Percentiles rank a stretch among this genome's conserved stretches.
phyloP scores from a whole-genome alignment of 1,140 invertebrate species.

The Drosophila yakuba region DNA sequence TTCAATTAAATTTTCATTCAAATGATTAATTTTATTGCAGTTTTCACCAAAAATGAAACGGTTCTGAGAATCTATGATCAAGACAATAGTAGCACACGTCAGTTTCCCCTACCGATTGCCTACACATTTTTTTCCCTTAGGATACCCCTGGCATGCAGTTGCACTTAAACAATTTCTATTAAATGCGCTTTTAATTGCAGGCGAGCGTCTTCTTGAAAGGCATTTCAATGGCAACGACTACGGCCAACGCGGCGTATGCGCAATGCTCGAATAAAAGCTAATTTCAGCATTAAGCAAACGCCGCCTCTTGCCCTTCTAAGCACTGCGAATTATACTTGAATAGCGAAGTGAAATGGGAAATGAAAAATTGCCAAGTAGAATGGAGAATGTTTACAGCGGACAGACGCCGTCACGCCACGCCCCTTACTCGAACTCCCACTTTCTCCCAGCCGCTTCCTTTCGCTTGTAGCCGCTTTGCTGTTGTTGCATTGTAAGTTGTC shows the following conservation, averaged over 20 bases:
- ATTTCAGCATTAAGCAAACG: slow-evolving; percentile 49
- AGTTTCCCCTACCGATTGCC: neutral
- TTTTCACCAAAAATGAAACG: too few relatives aligned
- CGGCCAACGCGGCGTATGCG: slow-evolving; percentile 46
- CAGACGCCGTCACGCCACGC: slow-evolving; percentile 7
- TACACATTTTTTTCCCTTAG: slow-evolving; percentile 20
- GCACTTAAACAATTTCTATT: slow-evolving; percentile 65
- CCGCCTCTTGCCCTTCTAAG: slow-evolving; percentile 22
- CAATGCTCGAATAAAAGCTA: slow-evolving; percentile 36
- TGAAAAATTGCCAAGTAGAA: slow-evolving; percentile 66
- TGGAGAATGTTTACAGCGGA: slow-evolving; percentile 35
- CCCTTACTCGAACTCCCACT: slow-evolving; percentile 30
- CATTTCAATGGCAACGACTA: slow-evolving; percentile 44
- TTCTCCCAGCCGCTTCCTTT: neutral
- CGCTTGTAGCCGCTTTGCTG: slow-evolving; percentile 21
- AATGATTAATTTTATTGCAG: too few relatives aligned
- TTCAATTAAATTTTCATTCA: too few relatives aligned
- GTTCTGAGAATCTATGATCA: neutral
- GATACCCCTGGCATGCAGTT: slow-evolving; percentile 52
- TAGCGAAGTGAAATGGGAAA: slow-evolving; percentile 48
- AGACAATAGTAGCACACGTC: neutral
- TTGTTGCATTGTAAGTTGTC: slow-evolving; percentile 68
- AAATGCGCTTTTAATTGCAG: slow-evolving; percentile 71
- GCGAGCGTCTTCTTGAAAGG: slow-evolving; percentile 40
- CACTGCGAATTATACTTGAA: slow-evolving; percentile 39